These are phyloP conservation scores for Halichondria panicea DNA, from an alignment of 37 sponge, comb jelly and placozoan genomes.

Conservation along the genomic window DNA sequence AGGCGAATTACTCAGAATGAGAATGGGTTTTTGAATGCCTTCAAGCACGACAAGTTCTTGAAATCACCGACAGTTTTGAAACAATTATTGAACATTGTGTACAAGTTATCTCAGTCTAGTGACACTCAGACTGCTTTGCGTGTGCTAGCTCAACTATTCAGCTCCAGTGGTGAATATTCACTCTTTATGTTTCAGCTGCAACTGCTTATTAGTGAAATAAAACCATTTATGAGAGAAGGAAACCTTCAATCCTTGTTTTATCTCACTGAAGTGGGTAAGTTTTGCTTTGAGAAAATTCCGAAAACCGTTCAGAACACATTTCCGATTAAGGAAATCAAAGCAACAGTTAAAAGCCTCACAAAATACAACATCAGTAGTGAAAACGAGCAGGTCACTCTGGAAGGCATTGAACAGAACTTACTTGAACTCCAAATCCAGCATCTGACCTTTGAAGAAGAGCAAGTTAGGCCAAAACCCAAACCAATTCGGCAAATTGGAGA, in stretches of 20 bases:
- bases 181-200: slow-evolving; percentile 15
- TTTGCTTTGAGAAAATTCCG: slow-evolving; percentile 20
- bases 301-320: slow-evolving; percentile 1
- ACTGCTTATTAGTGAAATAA: slow-evolving; percentile 27
- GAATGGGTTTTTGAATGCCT: slow-evolving; percentile 29
- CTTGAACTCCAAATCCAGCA: neutral
- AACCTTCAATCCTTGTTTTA: slow-evolving; percentile 20
- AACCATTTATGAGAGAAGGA: slow-evolving; percentile 9
- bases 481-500: neutral
- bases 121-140: slow-evolving; percentile 11
- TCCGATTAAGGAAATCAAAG: neutral
- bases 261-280: slow-evolving; percentile 35
- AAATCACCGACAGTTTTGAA: slow-evolving; percentile 23
- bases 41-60: neutral
- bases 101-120: slow-evolving; percentile 9
- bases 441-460: too few relatives aligned
- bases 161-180: slow-evolving; percentile 10
- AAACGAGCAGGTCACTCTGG: too few relatives aligned
- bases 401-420: neutral
- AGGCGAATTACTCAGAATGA: slow-evolving; percentile 25
- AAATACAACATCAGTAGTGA: too few relatives aligned
- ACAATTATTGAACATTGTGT: slow-evolving; percentile 32
- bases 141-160: slow-evolving; percentile 26
- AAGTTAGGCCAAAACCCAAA: neutral
- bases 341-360: neutral